Evolutionary conservation across 2,888 invertebrate species (phyloP), one percentile per base, ranked within the genome.

Genomic region (Thumatha senex): DNA sequence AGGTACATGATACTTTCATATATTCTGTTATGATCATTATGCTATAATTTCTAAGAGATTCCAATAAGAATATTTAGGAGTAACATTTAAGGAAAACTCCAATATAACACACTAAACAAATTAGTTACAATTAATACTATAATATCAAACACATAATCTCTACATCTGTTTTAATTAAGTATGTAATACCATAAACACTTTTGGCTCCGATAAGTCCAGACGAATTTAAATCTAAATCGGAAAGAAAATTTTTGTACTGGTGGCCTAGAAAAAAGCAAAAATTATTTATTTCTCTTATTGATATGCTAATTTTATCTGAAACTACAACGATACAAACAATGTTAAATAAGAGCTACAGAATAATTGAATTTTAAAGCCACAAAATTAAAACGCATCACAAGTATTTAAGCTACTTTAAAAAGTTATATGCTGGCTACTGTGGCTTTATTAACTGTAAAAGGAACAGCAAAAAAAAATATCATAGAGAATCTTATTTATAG

Each of bases 171-270:
- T n/a, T 34, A 49, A 41, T 33, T 8, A 18, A 24, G 7, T 13
- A 36, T 24, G 5, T 24, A 24, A 49, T 54, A 50, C 54, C 54
- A 40, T 49, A 38, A 54, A 47, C 13, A 54, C 46, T 50, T n/a
- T 43, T 51, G 30, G 34, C 39, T 44, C 47, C 50, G 29, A 18
- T 10, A 10, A 54, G 36, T 44, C 34, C 44, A 11, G 52, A 42
- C 0, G 35, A 10, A 38, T 48, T 53, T 40, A 51, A 47, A 50
- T 46, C 43, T 47, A 50, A 29, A 50, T 54, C 50, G 8, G 29
- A 13, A 31, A 47, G 24, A 24, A 50, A 50, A 35, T 38, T 33
- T 47, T 43, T 50, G 50, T 50, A 50, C 35, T 43, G 42, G 40
- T 54, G 39, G 13, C 52, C 52, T 52, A 46, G 36, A 49, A 50